phyloP scores from a whole-genome alignment of 2,113 vertebrate species.

The Brachypteracias leptosomus region DNA sequence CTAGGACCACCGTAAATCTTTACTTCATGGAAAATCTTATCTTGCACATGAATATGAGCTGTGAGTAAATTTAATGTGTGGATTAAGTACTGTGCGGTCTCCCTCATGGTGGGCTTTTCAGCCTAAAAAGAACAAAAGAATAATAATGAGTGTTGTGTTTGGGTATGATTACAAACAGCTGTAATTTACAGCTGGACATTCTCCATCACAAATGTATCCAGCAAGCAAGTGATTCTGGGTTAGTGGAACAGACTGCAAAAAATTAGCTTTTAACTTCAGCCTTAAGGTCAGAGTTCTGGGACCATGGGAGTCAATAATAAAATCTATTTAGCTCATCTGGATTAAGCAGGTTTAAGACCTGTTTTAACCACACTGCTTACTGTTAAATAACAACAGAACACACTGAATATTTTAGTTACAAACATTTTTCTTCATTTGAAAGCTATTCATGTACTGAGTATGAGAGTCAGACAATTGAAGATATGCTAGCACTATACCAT shows the following conservation, averaged over 20 bases:
- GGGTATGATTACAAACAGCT: slow-evolving; percentile 54
- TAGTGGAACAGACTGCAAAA: slow-evolving; percentile 32
- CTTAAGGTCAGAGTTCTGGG: slow-evolving; percentile 49
- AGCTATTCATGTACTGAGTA: neutral
- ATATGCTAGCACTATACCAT: neutral
- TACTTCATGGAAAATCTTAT: slow-evolving; percentile 58
- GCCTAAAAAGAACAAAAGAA: slow-evolving; percentile 59
- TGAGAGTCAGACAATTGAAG: neutral
- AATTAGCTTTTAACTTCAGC: slow-evolving; percentile 50
- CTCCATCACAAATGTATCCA: slow-evolving; percentile 2
- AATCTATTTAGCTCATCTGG: slow-evolving; percentile 53
- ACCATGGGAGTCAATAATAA: slow-evolving; percentile 49
- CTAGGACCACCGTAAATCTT: slow-evolving; percentile 31
- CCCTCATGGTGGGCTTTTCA: slow-evolving; percentile 58
- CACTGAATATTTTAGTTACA: slow-evolving; percentile 24
- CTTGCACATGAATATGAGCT: slow-evolving; percentile 44
- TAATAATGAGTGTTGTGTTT: slow-evolving; percentile 54
- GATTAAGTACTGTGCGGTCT: neutral
- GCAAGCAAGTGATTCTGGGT: slow-evolving; percentile 35
- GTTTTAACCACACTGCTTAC: slow-evolving; percentile 34
- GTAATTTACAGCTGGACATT: slow-evolving; percentile 63
- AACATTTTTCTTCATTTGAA: slow-evolving; percentile 36
- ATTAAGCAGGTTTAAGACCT: slow-evolving; percentile 56
- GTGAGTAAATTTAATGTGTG: slow-evolving; percentile 21
- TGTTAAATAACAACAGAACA: slow-evolving; percentile 51